Conservation (phyloP, 1,140 invertebrate species). For the Dinothrombium tinctorium region DNA sequence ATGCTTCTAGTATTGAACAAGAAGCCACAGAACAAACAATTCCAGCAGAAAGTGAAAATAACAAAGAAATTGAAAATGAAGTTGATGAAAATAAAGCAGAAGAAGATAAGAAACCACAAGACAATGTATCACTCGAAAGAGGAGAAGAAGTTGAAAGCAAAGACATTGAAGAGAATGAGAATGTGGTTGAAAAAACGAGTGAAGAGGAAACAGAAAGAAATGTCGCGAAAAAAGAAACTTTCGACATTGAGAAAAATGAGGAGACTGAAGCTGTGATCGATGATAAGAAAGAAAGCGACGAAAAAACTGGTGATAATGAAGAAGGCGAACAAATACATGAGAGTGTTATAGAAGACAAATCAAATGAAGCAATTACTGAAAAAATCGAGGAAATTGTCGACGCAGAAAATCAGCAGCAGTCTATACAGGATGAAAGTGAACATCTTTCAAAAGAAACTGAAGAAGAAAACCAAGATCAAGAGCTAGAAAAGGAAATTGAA, state of each 20-base stretch:
- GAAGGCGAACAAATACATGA: not conserved
- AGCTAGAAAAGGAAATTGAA: not conserved
- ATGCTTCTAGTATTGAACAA: too few relatives aligned
- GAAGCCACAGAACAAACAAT: too few relatives aligned
- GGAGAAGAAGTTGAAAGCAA: too few relatives aligned
- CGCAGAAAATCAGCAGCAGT: too few relatives aligned
- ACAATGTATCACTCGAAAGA: too few relatives aligned
- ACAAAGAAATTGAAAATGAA: not conserved
- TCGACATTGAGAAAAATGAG: not conserved
- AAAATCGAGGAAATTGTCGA: too few relatives aligned
- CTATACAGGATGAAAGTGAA: too few relatives aligned
- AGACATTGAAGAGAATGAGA: too few relatives aligned
- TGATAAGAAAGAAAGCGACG: not conserved
- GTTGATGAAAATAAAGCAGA: not conserved
- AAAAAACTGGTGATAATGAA: not conserved
- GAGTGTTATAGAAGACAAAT: not conserved
- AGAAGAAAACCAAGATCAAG: not conserved
- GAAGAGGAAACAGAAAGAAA: not conserved
- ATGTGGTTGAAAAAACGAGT: too few relatives aligned
- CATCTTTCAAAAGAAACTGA: too few relatives aligned
- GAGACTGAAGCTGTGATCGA: not conserved
- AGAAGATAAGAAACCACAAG: too few relatives aligned
- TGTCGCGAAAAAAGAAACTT: not conserved
- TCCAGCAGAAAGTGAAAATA: not conserved
- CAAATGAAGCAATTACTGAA: conserved; percentile 8